phyloP scores from a whole-genome alignment of 2,888 invertebrate genomes.

The Eulithis testata region DNA sequence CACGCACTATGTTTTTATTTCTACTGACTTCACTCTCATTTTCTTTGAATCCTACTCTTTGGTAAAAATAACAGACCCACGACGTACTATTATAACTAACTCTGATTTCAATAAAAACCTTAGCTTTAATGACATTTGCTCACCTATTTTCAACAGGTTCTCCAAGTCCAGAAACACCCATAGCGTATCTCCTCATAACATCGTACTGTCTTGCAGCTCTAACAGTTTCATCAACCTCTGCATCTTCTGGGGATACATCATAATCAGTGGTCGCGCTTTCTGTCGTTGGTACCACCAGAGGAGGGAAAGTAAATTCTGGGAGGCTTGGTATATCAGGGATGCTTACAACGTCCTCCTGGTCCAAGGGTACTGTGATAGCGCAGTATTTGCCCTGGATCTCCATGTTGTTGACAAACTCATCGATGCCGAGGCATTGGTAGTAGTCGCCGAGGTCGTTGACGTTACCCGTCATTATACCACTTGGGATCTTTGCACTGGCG shows the following conservation, averaged over 20 bases:
- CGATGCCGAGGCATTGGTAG: slow-evolving; percentile 59
- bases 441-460: slow-evolving; percentile 70
- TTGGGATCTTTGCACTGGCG: slow-evolving; percentile 69
- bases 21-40: too few relatives aligned
- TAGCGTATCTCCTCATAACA: slow-evolving; percentile 43
- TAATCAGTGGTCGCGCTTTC: slow-evolving; percentile 28
- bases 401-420: slow-evolving; percentile 44
- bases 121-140: background rate
- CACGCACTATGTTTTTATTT: too few relatives aligned
- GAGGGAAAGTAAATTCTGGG: slow-evolving; percentile 40
- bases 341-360: slow-evolving; percentile 44
- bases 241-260: background rate
- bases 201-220: slow-evolving; percentile 24
- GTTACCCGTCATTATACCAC: slow-evolving; percentile 67
- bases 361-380: slow-evolving; percentile 52
- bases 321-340: slow-evolving; percentile 16
- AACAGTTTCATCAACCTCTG: slow-evolving; percentile 1
- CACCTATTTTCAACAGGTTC: slow-evolving; percentile 45
- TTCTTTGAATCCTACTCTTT: too few relatives aligned
- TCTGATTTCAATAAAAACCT: too few relatives aligned
- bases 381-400: slow-evolving; percentile 75
- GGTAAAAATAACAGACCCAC: too few relatives aligned
- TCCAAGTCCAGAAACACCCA: slow-evolving; percentile 48
- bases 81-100: too few relatives aligned
- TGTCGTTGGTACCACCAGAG: background rate